Conservation (phyloP, 2,797 vertebrate genomes). For the Basileuterus tristriatus region DNA sequence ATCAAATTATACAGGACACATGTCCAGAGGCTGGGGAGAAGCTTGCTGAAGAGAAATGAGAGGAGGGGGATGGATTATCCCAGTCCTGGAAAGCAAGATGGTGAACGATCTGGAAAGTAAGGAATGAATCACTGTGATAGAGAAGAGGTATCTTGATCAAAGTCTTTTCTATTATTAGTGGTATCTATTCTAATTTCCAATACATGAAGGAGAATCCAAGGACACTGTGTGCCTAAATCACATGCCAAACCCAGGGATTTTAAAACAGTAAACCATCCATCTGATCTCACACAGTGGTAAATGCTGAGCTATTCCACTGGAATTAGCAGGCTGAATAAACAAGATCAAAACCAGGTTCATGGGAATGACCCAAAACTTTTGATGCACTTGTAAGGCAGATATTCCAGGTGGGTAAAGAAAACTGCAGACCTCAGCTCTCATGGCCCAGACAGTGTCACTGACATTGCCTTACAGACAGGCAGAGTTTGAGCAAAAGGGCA, state of each 20-base stretch:
- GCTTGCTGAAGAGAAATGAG: background rate
- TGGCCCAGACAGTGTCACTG: accelerated
- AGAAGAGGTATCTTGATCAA: background rate
- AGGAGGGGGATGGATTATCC: background rate
- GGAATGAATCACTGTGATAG: background rate
- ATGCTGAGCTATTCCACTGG: background rate
- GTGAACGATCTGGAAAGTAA: background rate
- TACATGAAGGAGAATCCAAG: background rate
- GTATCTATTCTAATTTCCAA: background rate
- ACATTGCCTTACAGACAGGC: background rate
- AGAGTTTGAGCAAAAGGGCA: background rate
- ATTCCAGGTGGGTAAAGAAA: background rate
- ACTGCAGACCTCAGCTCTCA: background rate
- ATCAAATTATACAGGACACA: background rate
- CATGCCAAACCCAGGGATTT: background rate
- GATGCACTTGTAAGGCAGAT: background rate
- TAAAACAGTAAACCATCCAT: background rate
- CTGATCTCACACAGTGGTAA: background rate
- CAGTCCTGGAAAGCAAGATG: background rate
- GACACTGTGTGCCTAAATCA: background rate
- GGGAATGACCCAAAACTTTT: background rate
- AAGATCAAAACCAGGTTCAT: background rate
- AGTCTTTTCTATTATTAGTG: background rate
- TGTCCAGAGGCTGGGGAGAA: background rate
- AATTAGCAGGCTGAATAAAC: background rate